Conservation (phyloP, 2,888 invertebrate species). For the Caenorhabditis parvicauda region DNA sequence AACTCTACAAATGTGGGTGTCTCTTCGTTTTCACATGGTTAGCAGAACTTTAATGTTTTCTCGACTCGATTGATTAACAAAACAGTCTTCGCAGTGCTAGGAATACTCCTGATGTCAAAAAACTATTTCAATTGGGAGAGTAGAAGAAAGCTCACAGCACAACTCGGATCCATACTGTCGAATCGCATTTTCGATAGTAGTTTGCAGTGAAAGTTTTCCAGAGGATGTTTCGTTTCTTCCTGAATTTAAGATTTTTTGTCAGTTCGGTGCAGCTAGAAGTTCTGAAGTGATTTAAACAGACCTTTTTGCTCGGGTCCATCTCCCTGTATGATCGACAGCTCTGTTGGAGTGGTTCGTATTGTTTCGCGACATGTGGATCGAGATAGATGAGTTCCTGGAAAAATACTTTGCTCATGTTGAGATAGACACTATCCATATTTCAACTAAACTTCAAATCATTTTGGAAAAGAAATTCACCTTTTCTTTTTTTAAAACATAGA, state of each 20-base stretch:
- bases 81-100: no score
- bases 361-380: slow-evolving; percentile 91
- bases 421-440: not conserved
- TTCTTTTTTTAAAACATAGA: slow-evolving; percentile 1
- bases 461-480: slow-evolving; percentile 1
- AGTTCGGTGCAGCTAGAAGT: not conserved
- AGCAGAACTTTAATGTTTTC: no score
- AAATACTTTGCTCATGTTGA: slow-evolving; percentile 3
- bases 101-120: no score
- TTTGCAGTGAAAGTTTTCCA: slow-evolving; percentile 37
- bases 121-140: slow-evolving; percentile 17
- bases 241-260: slow-evolving; percentile 5
- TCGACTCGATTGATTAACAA: no score
- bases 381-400: slow-evolving; percentile 80
- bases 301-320: slow-evolving; percentile 2
- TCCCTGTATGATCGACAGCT: slow-evolving; percentile 6
- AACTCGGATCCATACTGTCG: slow-evolving; percentile 46
- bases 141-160: slow-evolving; percentile 51
- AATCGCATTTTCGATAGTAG: slow-evolving; percentile 39
- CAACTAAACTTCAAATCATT: slow-evolving; percentile 70
- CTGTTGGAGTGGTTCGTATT: slow-evolving; percentile 65
- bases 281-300: not conserved
- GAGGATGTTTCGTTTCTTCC: slow-evolving; percentile 17
- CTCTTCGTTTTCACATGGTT: no score
- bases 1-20: no score